Percentiles rank a stretch among this genome's conserved stretches.
These are phyloP conservation scores for Phalanger gymnotis DNA, from an alignment of 2,797 vertebrate species.

Conservation along the genomic window DNA sequence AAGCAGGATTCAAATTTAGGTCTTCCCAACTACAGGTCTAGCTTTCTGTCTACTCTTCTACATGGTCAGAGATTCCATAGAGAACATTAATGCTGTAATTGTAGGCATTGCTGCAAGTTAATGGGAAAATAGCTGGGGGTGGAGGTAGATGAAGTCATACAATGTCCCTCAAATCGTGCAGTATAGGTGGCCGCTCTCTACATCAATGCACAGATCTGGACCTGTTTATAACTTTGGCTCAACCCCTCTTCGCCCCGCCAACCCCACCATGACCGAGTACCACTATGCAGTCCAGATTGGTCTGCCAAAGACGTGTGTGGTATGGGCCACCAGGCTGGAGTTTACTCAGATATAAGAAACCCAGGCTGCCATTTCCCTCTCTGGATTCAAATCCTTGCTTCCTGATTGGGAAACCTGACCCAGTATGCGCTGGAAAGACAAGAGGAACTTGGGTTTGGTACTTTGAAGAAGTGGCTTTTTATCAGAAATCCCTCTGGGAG, in stretches of 20 bases:
- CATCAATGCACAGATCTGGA: background rate
- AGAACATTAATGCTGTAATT: background rate
- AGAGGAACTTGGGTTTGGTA: slow-evolving; percentile 76
- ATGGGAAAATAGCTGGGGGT: background rate
- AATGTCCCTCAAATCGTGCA: background rate
- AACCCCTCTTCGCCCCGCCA: background rate
- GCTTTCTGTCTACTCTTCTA: background rate
- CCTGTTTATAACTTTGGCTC: background rate
- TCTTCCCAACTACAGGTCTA: background rate
- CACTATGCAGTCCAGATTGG: background rate
- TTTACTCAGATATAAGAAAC: background rate
- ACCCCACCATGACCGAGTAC: background rate
- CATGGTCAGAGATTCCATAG: background rate
- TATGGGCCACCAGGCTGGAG: background rate
- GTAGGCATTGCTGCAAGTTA: background rate
- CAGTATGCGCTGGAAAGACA: slow-evolving; percentile 70
- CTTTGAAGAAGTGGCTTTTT: slow-evolving; percentile 85
- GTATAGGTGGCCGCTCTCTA: background rate
- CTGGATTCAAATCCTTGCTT: background rate
- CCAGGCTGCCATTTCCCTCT: background rate
- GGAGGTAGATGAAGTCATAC: background rate
- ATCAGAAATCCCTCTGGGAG: slow-evolving; percentile 84
- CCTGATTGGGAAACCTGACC: slow-evolving; percentile 75
- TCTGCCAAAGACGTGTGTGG: background rate
- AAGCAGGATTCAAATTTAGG: background rate